Base-by-base conservation (phyloP, 2,888 invertebrate genomes). In the Melitaea athalia region DNA sequence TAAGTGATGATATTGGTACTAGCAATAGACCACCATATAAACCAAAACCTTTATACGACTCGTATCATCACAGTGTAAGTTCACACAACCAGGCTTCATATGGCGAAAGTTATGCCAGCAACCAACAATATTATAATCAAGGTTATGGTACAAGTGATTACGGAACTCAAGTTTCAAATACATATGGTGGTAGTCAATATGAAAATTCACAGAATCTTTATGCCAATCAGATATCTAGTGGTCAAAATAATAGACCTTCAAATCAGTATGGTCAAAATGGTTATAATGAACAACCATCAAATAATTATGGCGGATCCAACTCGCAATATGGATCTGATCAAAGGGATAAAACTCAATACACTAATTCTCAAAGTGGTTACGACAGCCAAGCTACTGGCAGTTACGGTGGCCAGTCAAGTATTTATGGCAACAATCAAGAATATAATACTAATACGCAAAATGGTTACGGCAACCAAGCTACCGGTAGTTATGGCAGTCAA, bases 31-130 rank as follows among this genome's bases (percentile, higher is more conserved):
- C 65, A 31, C 11, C 64, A 17, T 66, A 69, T 68, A 70, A 71
- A 33, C 69, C 67, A 14, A 76, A 77, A 63, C 71, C 73, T 38
- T 74, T 71, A 17, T 57, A 68, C 42, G 61, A 62, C 15, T 57
- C 65, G 15, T 64, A 63, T 47, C 72, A 72, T 14, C 66, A 73
- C 33, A 72, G 71, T 57, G 69, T 73, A 49, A 65, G 47, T 59
- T 59, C 38, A 52, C 67, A 71, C 33, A 71, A 63, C 47, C 78
- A 77, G 70, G 74, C 68, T 5, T 73, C 74, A 7, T 77, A 78
- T 67, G 78, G 73, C 33, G 72, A 74, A 59, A 73, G 42, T 45
- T 64, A 75, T 24, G 68, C 70, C 17, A 68, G 66, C 14, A 73
- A 68, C 43, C 75, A 73, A 50, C 68, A 64, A 12, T 67, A 70